Evolutionary conservation across 2,888 invertebrate species (phyloP).

Genomic region (Galeopsomyia nigrocyanea): DNA sequence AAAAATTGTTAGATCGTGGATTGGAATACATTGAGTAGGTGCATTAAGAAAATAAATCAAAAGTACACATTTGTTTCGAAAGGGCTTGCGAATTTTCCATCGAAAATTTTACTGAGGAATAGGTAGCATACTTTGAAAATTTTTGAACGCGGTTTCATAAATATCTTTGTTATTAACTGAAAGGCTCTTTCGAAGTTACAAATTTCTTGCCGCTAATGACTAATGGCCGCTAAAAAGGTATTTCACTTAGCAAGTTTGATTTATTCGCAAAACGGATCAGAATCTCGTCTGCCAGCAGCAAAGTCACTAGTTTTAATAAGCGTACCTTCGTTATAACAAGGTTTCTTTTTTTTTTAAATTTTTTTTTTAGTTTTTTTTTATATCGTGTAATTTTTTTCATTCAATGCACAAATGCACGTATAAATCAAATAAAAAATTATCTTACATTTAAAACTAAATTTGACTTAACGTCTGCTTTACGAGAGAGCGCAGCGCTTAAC

Average conservation of each 20-base stretch:
- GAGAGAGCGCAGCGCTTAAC: constrained; percentile 22
- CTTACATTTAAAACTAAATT: constrained; percentile 41
- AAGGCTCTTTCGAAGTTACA: constrained; percentile 18
- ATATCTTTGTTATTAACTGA: neutral
- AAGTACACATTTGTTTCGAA: neutral
- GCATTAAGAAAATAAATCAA: neutral
- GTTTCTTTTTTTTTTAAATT: constrained; percentile 17
- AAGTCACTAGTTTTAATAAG: constrained; percentile 30
- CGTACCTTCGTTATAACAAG: constrained; percentile 18
- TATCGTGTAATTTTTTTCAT: constrained; percentile 2
- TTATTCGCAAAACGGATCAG: constrained; percentile 40
- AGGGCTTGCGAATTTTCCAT: neutral
- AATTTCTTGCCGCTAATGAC: constrained; percentile 9
- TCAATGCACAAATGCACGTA: constrained; percentile 18
- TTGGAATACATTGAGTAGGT: constrained; percentile 29
- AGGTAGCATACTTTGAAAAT: no score
- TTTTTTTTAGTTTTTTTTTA: constrained; percentile 30
- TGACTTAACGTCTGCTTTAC: constrained; percentile 36
- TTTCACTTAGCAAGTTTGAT: constrained; percentile 27
- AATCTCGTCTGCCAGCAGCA: constrained; percentile 44
- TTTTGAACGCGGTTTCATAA: no score
- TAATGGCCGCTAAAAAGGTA: constrained; percentile 2
- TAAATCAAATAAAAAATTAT: constrained; percentile 34
- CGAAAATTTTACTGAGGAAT: neutral
- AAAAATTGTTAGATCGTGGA: constrained; percentile 35